These are phyloP conservation scores for Artibeus jamaicensis DNA, from an alignment of 2,797 vertebrate genomes.

Conservation along the genomic window DNA sequence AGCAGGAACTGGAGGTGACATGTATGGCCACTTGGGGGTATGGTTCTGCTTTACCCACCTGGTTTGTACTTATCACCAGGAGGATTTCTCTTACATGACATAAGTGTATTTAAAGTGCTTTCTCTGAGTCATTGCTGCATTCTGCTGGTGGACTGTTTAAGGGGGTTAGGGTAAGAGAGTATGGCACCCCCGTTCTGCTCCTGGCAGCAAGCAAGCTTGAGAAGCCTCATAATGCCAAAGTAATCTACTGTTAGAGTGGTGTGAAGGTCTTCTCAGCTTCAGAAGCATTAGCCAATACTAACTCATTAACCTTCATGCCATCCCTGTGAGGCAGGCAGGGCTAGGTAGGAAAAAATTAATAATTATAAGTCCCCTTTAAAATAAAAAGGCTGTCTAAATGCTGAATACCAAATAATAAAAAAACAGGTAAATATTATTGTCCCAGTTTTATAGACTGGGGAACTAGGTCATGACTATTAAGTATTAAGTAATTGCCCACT, in stretches of 20 bases:
- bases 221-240: constrained; percentile 4
- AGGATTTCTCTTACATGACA: background rate
- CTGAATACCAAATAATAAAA: constrained; percentile 42
- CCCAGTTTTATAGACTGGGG: constrained; percentile 49
- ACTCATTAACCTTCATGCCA: constrained; percentile 15
- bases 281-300: background rate
- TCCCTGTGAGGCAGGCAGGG: background rate
- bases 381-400: constrained; percentile 49
- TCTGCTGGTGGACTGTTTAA: background rate
- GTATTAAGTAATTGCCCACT: background rate
- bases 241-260: background rate
- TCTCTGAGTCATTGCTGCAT: background rate
- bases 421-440: constrained; percentile 47
- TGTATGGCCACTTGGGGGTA: background rate
- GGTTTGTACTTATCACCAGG: background rate
- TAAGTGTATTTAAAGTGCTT: background rate
- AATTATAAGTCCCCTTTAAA: constrained; percentile 32
- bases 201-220: background rate
- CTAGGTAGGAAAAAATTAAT: constrained; percentile 39
- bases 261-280: background rate
- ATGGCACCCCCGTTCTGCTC: accelerated
- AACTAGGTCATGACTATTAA: constrained; percentile 44
- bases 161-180: background rate
- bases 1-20: background rate
- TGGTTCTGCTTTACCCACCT: background rate